phyloP scores from a whole-genome alignment of 1,140 invertebrate genomes.

The Caenorhabditis latens region DNA sequence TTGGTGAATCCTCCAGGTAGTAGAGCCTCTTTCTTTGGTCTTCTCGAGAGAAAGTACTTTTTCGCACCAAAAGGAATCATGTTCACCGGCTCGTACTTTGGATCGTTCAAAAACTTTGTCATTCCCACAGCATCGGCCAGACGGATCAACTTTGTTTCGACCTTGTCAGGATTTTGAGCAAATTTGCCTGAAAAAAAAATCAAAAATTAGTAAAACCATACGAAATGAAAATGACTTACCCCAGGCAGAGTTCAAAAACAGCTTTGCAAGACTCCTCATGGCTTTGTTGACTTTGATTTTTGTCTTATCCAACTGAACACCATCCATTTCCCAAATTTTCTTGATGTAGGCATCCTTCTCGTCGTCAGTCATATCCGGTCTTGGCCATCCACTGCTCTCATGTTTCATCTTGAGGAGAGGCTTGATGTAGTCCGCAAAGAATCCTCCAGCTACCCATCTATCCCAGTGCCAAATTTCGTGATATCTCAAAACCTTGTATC shows the following conservation, averaged over 20 bases:
- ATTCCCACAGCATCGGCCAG: background rate
- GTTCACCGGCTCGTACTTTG: background rate
- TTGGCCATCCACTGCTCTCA: background rate
- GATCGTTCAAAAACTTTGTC: background rate
- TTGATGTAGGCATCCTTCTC: background rate
- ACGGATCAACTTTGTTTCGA: background rate
- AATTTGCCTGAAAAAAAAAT: slow-evolving; percentile 2
- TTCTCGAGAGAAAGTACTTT: background rate
- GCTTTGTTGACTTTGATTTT: background rate
- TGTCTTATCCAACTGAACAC: background rate
- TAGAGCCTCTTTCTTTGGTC: background rate
- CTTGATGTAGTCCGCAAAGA: background rate
- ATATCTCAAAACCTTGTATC: background rate
- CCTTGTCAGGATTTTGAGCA: background rate
- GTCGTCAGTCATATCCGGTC: background rate
- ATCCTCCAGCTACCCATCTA: background rate
- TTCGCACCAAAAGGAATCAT: background rate
- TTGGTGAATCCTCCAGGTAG: background rate
- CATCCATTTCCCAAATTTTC: background rate
- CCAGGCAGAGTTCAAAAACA: background rate
- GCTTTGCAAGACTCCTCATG: background rate
- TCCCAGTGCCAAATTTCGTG: background rate
- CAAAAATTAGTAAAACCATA: background rate
- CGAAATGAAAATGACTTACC: background rate
- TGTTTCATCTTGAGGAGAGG: background rate